phyloP scores from a whole-genome alignment of 2,797 vertebrate species.

The Tauraco hartlaubi region DNA sequence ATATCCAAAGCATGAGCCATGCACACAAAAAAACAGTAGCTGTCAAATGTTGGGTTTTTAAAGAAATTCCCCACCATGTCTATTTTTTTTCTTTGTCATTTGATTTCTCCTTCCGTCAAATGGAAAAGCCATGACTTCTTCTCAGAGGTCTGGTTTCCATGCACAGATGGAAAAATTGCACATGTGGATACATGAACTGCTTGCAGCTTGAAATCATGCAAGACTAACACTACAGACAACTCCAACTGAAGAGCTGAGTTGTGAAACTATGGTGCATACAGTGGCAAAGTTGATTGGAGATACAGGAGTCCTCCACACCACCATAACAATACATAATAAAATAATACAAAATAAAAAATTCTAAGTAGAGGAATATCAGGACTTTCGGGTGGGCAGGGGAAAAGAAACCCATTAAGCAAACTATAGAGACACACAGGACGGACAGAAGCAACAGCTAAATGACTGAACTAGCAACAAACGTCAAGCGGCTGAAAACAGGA shows the following conservation, averaged over 20 bases:
- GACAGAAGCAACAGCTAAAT: not conserved
- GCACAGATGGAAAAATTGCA: not conserved
- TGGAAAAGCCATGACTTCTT: not conserved
- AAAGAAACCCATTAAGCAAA: not conserved
- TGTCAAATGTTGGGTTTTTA: not conserved
- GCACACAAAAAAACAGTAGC: not conserved
- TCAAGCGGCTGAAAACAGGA: not conserved
- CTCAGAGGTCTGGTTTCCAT: not conserved
- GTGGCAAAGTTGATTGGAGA: not conserved
- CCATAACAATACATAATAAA: not conserved
- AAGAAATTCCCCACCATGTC: not conserved
- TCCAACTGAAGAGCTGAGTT: not conserved
- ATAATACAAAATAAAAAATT: not conserved
- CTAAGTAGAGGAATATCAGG: not conserved
- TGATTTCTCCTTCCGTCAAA: not conserved
- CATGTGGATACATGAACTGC: not conserved
- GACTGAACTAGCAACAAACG: not conserved
- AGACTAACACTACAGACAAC: not conserved
- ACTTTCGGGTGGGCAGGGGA: not conserved
- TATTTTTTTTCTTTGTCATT: not conserved
- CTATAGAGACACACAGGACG: not conserved
- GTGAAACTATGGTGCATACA: not conserved
- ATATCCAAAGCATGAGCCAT: not conserved
- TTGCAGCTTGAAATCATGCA: not conserved
- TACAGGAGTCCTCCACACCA: not conserved